Evolutionary conservation across 1,140 invertebrate genomes (phyloP), one percentile per base, ranked within the genome.

Genomic region (Idris sp.): DNA sequence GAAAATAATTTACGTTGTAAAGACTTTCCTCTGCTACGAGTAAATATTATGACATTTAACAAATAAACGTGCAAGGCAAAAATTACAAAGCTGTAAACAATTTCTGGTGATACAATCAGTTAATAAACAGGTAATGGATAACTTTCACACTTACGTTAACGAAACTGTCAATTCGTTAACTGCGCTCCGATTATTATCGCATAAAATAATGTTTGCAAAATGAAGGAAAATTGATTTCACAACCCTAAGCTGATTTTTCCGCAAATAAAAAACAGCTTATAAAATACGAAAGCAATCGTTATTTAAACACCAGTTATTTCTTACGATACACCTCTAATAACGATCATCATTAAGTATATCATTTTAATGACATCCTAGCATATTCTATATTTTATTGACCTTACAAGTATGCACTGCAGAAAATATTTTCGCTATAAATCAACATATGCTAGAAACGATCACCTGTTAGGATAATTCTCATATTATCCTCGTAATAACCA

Each of bases 1-100:
- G 13, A 14, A 30, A 30, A 4, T 4, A n/a, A 46, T 44, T 58
- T 43, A 13, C 40, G 7, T n/a, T 4, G 19, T 18, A 14, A 25
- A 31, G 13, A 43, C 38, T 44, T 64, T 53, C 59, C 4, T n/a
- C 38, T 5, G 9, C n/a, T 13, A 26, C 40, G 19, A 26, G 41
- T n/a, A 35, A 67, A 48, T 41, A 40, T 56, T 67, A 43, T 51
- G 64, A 49, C 53, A 68, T 68, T 68, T 58, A 58, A 68, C 64
- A 58, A 68, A 68, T 35, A 49, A 68, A 49, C 25, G 49, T 19
- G 44, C 18, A 46, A 0, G 13, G 7, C 5, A 31, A 68, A 51
- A 58, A 53, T 36, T 0, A 22, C 59, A 7, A 8, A 10, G 44
- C 46, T 7, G 41, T 41, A 41, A 51, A 44, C 53, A 43, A 43